These are phyloP conservation scores for Brachystomella parvula DNA, from an alignment of 1,140 invertebrate species.

Conservation along the genomic window DNA sequence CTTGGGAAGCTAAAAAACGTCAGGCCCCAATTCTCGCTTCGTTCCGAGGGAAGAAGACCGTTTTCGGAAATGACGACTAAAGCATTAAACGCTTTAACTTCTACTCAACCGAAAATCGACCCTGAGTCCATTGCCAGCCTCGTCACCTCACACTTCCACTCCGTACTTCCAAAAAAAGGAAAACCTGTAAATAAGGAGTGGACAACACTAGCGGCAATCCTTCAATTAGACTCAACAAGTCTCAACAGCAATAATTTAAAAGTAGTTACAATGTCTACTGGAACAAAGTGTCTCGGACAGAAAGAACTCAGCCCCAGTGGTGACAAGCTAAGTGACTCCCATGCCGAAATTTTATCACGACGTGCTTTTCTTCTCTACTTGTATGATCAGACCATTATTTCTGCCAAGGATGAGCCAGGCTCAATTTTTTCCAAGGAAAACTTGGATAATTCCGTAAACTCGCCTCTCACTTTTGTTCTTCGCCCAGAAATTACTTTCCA, in stretches of 20 bases:
- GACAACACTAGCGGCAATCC: constrained; percentile 70
- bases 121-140: constrained; percentile 50
- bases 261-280: constrained; percentile 73
- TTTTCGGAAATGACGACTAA: constrained; percentile 39
- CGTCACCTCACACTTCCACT: constrained; percentile 54
- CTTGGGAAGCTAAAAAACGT: constrained; percentile 45
- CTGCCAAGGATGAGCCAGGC: constrained; percentile 18
- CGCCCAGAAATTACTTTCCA: constrained; percentile 57
- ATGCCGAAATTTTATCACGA: constrained; percentile 80
- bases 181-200: constrained; percentile 68
- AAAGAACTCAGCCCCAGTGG: constrained; percentile 59
- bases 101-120: constrained; percentile 37
- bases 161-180: constrained; percentile 64
- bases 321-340: constrained; percentile 73
- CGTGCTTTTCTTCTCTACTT: constrained; percentile 72
- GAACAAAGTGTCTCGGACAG: constrained; percentile 80
- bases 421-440: constrained; percentile 1
- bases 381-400: constrained; percentile 52
- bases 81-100: neutral
- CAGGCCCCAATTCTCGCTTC: constrained; percentile 35
- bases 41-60: constrained; percentile 44
- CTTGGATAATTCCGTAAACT: neutral
- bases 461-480: neutral
- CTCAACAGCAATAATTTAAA: constrained; percentile 42
- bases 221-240: constrained; percentile 46